Evolutionary conservation across 2,797 vertebrate species (phyloP).

Genomic region (Paguma larvata): DNA sequence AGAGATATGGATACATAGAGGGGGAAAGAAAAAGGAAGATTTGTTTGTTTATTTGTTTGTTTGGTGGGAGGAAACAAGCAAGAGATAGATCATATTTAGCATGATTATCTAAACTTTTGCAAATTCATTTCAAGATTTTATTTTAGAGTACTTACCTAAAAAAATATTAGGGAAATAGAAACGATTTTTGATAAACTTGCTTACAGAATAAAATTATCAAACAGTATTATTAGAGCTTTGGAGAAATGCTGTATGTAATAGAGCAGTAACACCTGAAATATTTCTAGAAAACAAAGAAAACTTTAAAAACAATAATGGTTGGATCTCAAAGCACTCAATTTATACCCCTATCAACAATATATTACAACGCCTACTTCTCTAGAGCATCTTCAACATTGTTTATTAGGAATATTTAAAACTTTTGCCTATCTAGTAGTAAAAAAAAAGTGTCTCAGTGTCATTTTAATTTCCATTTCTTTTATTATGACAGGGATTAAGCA

Average conservation of each 20-base stretch:
- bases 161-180: neutral
- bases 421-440: neutral
- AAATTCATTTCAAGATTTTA: neutral
- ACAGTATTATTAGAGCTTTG: neutral
- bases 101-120: neutral
- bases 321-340: neutral
- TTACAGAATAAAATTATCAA: constrained; percentile 1
- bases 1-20: neutral
- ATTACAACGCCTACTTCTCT: neutral
- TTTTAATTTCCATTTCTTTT: constrained; percentile 37
- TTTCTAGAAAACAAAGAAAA: constrained; percentile 18
- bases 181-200: neutral
- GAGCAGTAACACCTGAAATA: neutral
- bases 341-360: neutral
- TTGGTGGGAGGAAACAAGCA: neutral
- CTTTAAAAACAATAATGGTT: neutral
- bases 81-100: neutral
- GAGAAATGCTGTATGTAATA: neutral
- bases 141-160: constrained; percentile 13
- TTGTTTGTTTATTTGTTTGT: neutral
- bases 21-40: neutral
- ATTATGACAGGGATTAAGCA: neutral
- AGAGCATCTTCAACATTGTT: neutral
- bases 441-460: neutral
- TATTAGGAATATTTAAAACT: neutral